These are phyloP conservation scores for Ischnura elegans DNA, from an alignment of 2,888 invertebrate genomes.

Conservation along the genomic window DNA sequence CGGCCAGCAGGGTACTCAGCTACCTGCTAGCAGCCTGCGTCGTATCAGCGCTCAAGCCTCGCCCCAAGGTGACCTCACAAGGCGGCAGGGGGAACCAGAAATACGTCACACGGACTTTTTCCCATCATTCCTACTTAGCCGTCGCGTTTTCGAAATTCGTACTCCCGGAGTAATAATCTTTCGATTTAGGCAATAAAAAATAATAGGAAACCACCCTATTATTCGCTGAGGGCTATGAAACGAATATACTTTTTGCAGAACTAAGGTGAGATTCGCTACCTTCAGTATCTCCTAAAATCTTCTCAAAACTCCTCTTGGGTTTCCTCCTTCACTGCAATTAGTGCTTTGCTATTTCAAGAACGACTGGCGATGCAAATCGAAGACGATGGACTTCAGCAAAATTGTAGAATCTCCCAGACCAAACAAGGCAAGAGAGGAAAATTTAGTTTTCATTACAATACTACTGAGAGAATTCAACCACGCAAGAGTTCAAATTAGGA, in stretches of 20 bases:
- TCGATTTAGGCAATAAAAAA: no score
- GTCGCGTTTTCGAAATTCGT: no score
- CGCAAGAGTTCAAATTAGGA: neutral
- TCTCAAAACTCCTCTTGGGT: neutral
- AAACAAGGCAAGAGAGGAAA: neutral
- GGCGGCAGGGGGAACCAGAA: no score
- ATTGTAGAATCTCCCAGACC: neutral
- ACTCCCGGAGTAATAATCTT: no score
- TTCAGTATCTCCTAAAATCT: neutral
- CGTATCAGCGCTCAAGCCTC: no score
- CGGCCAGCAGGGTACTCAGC: no score
- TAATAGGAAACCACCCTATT: no score
- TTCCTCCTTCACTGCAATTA: neutral
- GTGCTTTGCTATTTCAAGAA: neutral
- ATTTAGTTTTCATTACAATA: neutral
- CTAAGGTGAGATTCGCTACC: neutral
- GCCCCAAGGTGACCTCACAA: no score
- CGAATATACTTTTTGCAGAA: neutral
- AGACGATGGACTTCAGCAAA: neutral
- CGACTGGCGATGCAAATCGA: neutral
- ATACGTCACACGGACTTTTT: no score
- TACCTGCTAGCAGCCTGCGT: no score
- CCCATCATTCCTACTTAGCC: no score
- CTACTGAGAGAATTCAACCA: neutral
- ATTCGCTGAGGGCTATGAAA: neutral